Percentiles rank a stretch among this genome's conserved stretches.
Evolutionary conservation across 1,140 invertebrate species (phyloP).

Genomic region (Odontomachus brunneus): DNA sequence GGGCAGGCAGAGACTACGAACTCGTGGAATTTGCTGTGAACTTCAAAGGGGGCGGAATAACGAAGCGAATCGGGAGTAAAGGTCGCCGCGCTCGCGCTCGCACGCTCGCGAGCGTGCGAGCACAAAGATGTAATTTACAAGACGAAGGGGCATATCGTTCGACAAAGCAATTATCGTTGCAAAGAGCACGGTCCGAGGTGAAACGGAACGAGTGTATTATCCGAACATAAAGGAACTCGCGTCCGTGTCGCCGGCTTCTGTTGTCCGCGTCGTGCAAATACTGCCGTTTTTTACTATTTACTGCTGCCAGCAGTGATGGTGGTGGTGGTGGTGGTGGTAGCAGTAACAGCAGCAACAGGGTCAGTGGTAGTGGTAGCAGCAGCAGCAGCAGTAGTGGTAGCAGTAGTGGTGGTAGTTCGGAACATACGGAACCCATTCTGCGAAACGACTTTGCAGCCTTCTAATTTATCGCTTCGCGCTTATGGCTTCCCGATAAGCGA

Average conservation of each 20-base stretch:
- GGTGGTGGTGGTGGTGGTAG: background rate
- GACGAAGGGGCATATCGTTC: constrained; percentile 53
- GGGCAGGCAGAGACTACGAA: constrained; percentile 10
- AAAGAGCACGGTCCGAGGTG: background rate
- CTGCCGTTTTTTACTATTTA: constrained; percentile 42
- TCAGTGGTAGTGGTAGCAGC: background rate
- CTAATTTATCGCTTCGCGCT: constrained; percentile 42
- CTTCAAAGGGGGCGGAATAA: constrained; percentile 54
- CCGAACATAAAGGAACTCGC: constrained; percentile 45
- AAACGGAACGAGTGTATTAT: constrained; percentile 49
- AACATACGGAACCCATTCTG: constrained; percentile 39
- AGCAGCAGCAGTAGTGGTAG: background rate
- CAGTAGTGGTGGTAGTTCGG: background rate
- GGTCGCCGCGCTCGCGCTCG: constrained; percentile 10
- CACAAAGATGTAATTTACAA: constrained; percentile 59
- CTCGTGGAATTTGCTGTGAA: constrained; percentile 27
- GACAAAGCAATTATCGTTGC: constrained; percentile 59
- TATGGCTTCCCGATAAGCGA: constrained; percentile 36
- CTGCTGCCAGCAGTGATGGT: too few species aligned
- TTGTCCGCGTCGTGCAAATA: constrained; percentile 44
- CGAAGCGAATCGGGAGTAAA: constrained; percentile 55
- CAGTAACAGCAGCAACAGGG: too few species aligned
- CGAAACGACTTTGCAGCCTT: constrained; percentile 26
- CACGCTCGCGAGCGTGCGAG: background rate
- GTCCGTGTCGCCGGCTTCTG: constrained; percentile 33